A percentile compares a stretch with the other conserved stretches of the same genome.
These are phyloP conservation scores for Elymnias hypermnestra DNA, from an alignment of 1,140 invertebrate genomes.

Conservation along the genomic window DNA sequence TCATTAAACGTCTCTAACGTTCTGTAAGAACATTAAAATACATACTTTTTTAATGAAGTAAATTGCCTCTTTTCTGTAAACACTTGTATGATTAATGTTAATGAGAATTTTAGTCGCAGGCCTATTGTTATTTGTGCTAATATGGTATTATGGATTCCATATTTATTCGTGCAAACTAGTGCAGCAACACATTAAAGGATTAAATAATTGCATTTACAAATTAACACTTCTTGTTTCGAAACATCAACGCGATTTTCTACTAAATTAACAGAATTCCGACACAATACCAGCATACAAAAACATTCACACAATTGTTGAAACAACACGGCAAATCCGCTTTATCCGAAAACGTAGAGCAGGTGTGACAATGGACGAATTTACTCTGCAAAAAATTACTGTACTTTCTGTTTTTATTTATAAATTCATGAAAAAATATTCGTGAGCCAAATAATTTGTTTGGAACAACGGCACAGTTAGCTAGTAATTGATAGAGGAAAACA, in stretches of 20 bases:
- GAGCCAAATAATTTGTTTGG: too few species aligned
- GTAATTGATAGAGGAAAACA: too few species aligned
- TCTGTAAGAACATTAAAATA: too few species aligned
- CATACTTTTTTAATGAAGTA: too few species aligned
- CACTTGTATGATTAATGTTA: too few species aligned
- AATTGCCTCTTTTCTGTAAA: too few species aligned
- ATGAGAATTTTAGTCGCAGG: too few species aligned
- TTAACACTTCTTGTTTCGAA: background rate
- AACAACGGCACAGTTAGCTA: too few species aligned
- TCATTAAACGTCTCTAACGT: too few species aligned
- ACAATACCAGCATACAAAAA: conserved; percentile 19
- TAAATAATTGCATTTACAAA: background rate
- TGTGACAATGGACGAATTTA: conserved; percentile 28
- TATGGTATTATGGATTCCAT: background rate
- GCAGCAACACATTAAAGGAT: background rate
- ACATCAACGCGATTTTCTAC: conserved; percentile 17
- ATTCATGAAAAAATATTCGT: too few species aligned
- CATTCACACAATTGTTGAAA: conserved; percentile 24
- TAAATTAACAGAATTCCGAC: conserved; percentile 17
- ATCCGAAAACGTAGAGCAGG: conserved; percentile 27
- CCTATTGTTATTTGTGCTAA: too few species aligned
- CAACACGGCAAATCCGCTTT: conserved; percentile 27
- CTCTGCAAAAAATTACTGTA: conserved; percentile 24
- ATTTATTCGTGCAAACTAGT: background rate
- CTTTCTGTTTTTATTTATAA: conserved; percentile 21